Percentiles rank a stretch among this genome's conserved stretches.
Conservation (phyloP, 1,140 invertebrate species). For the Heliothis virescens region DNA sequence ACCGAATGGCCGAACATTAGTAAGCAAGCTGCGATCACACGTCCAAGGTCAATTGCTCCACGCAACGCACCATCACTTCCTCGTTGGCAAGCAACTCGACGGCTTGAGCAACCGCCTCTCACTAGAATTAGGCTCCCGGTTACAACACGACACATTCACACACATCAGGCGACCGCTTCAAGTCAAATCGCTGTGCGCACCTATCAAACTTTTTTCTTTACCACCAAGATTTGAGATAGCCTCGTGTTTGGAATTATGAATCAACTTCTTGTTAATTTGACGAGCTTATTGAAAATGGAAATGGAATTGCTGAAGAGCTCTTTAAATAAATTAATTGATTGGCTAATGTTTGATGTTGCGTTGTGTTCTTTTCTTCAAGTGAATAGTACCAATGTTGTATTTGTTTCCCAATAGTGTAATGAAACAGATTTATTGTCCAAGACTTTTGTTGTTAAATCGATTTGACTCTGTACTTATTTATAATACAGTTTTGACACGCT, state of each 20-base stretch:
- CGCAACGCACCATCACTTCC: conserved; percentile 75
- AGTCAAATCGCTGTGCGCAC: conserved; percentile 45
- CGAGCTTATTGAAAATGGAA: background rate
- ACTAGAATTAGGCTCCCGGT: conserved; percentile 75
- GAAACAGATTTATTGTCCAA: conserved; percentile 5
- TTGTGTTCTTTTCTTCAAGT: conserved; percentile 10
- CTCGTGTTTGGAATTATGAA: conserved; percentile 14
- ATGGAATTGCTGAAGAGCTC: conserved; percentile 12
- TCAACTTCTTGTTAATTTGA: conserved; percentile 7
- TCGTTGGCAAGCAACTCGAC: conserved; percentile 68
- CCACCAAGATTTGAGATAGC: background rate
- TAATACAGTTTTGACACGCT: background rate
- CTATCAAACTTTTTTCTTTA: conserved; percentile 2
- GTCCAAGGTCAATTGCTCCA: conserved; percentile 77
- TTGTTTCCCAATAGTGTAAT: conserved; percentile 17
- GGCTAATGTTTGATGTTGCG: background rate
- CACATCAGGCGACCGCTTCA: conserved; percentile 53
- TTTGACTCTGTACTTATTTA: conserved; percentile 20
- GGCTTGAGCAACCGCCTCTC: conserved; percentile 79
- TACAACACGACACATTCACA: conserved; percentile 62
- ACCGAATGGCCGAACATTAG: conserved; percentile 54
- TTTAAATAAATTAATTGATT: background rate
- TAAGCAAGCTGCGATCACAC: conserved; percentile 59
- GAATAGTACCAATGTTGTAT: background rate
- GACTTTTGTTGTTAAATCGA: conserved; percentile 12